Conservation (phyloP, 2,797 vertebrate genomes). For the Manis javanica region DNA sequence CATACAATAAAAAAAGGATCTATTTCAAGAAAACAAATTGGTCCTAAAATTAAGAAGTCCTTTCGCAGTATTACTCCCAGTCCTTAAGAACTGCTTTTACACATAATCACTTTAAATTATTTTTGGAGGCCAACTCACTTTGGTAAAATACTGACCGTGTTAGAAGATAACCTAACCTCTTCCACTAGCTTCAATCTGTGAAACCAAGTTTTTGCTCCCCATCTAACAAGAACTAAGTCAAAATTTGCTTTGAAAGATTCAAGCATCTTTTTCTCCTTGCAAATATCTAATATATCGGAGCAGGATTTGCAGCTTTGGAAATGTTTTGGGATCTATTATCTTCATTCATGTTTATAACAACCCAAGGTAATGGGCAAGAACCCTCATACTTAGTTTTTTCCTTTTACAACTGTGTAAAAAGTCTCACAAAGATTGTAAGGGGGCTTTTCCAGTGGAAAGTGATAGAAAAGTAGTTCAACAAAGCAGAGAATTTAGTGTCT, state of each 20-base stretch:
- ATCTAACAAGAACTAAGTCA: background rate
- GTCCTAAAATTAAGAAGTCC: constrained; percentile 35
- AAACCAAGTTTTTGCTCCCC: background rate
- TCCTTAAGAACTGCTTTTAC: background rate
- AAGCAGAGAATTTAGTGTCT: background rate
- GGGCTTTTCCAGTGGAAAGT: background rate
- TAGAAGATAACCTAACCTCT: background rate
- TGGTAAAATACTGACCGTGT: background rate
- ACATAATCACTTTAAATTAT: constrained; percentile 9
- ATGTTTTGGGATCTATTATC: background rate
- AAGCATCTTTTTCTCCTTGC: background rate
- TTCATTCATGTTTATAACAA: background rate
- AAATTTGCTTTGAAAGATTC: background rate
- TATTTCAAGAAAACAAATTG: background rate
- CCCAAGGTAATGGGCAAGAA: background rate
- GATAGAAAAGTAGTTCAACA: background rate
- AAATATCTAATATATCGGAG: background rate
- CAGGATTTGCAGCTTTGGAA: background rate
- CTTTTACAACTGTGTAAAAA: background rate
- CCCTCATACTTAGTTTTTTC: background rate
- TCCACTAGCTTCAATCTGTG: background rate
- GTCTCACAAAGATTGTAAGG: background rate
- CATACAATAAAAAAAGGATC: background rate
- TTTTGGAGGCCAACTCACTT: constrained; percentile 27
- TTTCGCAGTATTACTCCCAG: background rate